phyloP scores from a whole-genome alignment of 2,797 vertebrate genomes.

The Pelochelys cantorii region DNA sequence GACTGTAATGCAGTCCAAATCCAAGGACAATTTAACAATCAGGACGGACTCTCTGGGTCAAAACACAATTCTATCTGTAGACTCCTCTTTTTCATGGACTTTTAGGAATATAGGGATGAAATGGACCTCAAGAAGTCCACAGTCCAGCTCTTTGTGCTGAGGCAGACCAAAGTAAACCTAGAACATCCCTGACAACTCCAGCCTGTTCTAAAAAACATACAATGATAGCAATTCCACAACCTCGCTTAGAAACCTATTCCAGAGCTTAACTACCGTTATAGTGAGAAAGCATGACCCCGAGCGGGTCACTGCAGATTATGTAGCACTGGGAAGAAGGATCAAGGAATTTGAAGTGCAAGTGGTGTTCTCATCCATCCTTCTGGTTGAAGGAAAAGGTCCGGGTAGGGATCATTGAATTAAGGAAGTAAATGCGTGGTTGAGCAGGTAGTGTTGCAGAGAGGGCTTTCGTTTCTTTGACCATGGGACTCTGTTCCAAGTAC shows the following conservation, averaged over 20 bases:
- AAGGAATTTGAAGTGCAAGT: no score
- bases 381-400: no score
- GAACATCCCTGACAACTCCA: neutral
- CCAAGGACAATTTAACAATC: slow-evolving; percentile 2
- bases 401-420: no score
- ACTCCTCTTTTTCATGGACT: neutral
- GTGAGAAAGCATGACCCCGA: no score
- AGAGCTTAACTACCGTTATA: neutral
- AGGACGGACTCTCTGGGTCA: neutral
- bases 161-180: neutral
- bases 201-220: neutral
- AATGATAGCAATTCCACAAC: neutral
- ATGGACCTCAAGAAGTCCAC: neutral
- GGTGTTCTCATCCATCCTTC: no score
- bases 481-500: no score
- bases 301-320: no score
- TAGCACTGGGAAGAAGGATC: no score
- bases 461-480: no score
- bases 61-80: neutral
- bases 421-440: no score
- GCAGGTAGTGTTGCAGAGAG: no score
- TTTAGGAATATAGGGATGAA: neutral
- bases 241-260: neutral
- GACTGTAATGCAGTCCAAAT: neutral
- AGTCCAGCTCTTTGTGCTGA: neutral